Conservation (phyloP, 2,888 invertebrate species). For the Nomada ruficornis region DNA sequence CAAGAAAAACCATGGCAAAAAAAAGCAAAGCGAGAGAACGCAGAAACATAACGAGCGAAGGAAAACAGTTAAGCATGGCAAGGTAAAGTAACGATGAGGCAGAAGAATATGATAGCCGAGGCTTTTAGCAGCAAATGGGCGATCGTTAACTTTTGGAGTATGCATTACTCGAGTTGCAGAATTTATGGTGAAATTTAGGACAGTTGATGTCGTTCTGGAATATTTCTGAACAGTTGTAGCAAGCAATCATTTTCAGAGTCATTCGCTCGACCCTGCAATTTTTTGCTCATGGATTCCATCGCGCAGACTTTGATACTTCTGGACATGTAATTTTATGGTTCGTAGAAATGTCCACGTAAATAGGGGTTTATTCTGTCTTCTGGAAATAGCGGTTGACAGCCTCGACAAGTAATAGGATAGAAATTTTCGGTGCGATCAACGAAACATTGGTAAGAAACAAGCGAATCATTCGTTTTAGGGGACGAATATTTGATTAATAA, state of each 20-base stretch:
- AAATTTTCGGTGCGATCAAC: too few species aligned
- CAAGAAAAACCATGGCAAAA: not conserved
- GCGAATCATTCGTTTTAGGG: too few species aligned
- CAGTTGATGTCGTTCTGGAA: not conserved
- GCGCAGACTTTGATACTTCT: not conserved
- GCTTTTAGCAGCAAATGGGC: slow-evolving; percentile 72
- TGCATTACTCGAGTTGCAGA: slow-evolving; percentile 57
- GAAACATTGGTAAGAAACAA: too few species aligned
- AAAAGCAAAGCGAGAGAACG: slow-evolving; percentile 2
- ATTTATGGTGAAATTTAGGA: slow-evolving; percentile 19
- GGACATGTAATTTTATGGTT: not conserved
- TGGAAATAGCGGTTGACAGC: not conserved
- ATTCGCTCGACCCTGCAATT: not conserved
- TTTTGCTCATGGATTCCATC: not conserved
- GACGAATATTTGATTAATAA: too few species aligned
- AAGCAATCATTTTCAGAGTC: slow-evolving; percentile 22
- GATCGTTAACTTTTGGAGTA: slow-evolving; percentile 69
- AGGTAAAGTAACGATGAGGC: slow-evolving; percentile 2
- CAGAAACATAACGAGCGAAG: not conserved
- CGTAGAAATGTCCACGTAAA: not conserved
- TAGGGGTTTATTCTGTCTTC: not conserved
- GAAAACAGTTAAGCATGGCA: not conserved
- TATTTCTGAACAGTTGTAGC: not conserved
- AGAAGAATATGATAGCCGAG: slow-evolving; percentile 40
- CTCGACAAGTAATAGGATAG: not conserved